Evolutionary conservation across 2,113 vertebrate genomes (phyloP).

Genomic region (Malurus melanocephalus): DNA sequence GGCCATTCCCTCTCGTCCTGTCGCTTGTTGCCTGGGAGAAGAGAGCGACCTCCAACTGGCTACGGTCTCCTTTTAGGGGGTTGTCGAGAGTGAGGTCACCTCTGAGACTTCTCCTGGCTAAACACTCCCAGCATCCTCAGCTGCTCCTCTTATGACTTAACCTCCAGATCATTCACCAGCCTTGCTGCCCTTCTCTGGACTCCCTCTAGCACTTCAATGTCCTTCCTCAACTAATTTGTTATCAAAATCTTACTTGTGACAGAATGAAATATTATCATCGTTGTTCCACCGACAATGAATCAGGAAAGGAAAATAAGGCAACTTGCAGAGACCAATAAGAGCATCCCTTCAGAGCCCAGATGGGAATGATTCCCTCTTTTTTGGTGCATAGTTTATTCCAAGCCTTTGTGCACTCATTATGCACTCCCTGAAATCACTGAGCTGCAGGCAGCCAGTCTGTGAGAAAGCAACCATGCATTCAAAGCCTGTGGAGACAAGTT

Average conservation of each 20-base stretch:
- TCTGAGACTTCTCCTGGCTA: too few relatives aligned
- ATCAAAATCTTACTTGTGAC: background rate
- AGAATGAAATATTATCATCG: background rate
- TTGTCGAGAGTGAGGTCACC: background rate
- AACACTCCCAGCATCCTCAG: background rate
- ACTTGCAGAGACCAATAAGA: background rate
- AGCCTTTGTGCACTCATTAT: background rate
- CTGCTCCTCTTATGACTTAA: background rate
- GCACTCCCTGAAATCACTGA: background rate
- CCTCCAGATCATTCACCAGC: background rate
- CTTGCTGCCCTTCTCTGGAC: background rate
- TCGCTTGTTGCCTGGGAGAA: fast-evolving
- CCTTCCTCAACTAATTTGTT: background rate
- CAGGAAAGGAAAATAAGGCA: background rate
- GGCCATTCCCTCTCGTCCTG: background rate
- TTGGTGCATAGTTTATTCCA: background rate
- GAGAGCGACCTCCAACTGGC: background rate
- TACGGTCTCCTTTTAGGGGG: background rate
- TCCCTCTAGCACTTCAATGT: background rate
- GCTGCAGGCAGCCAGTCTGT: background rate
- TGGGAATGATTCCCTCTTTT: background rate
- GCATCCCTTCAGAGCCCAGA: background rate
- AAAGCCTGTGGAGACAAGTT: background rate
- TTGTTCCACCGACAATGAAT: background rate
- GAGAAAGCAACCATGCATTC: background rate